phyloP scores from a whole-genome alignment of 1,140 invertebrate species.

The Anastrepha ludens region DNA sequence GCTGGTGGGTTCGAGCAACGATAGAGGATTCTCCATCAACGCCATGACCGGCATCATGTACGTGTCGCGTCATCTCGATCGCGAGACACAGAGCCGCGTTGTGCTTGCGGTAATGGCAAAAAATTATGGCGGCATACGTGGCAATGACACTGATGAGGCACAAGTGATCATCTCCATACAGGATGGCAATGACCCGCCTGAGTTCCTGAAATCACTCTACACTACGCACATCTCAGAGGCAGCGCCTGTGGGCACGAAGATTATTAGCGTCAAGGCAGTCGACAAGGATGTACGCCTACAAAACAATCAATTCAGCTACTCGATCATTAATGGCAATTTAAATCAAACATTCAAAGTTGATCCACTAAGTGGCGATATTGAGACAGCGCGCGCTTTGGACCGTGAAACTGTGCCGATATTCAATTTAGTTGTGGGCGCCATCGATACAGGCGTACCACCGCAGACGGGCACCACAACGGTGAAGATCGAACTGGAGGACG shows the following conservation, averaged over 20 bases:
- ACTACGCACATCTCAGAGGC: conserved; percentile 87
- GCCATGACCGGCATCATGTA: conserved; percentile 88
- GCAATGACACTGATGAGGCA: conserved; percentile 96
- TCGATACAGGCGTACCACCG: conserved; percentile 90
- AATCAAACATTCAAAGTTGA: conserved; percentile 92
- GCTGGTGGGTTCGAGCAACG: conserved; percentile 94
- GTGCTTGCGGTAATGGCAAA: conserved; percentile 95
- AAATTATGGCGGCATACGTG: conserved; percentile 92
- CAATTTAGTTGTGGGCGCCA: conserved; percentile 89
- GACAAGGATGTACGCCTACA: conserved; percentile 93
- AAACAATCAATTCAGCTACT: conserved; percentile 95
- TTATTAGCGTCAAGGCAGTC: conserved; percentile 87
- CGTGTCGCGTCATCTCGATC: conserved; percentile 87
- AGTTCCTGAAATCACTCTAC: conserved; percentile 87
- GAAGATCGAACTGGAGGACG: conserved; percentile 82
- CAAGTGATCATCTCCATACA: conserved; percentile 94
- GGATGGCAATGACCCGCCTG: conserved; percentile 96
- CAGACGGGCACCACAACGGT: conserved; percentile 91
- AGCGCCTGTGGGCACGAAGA: conserved; percentile 81
- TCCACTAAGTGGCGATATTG: conserved; percentile 87
- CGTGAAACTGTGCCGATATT: conserved; percentile 87
- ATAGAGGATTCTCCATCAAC: conserved; percentile 92
- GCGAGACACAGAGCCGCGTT: conserved; percentile 93
- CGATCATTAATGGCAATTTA: conserved; percentile 89
- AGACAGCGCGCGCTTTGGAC: conserved; percentile 85